Percentiles rank a stretch among this genome's conserved stretches.
Conservation (phyloP, 2,888 invertebrate species). For the Cistogaster globosa region DNA sequence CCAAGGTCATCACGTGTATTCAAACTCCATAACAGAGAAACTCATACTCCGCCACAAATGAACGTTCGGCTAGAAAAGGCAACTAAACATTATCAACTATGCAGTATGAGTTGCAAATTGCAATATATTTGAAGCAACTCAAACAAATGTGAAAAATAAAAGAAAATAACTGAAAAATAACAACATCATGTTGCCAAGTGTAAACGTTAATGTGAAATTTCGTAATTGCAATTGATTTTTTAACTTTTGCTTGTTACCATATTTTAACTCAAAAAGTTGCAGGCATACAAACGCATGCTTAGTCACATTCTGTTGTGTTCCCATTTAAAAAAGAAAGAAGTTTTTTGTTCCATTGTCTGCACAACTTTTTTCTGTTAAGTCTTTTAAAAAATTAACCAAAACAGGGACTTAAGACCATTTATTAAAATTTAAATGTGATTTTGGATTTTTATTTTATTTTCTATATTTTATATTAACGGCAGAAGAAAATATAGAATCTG, state of each 20-base stretch:
- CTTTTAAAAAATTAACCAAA: no score
- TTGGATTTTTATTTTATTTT: no score
- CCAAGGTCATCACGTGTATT: constrained; percentile 64
- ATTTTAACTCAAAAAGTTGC: neutral
- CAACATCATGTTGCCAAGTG: constrained; percentile 56
- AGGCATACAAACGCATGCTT: no score
- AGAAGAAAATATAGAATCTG: no score
- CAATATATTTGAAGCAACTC: neutral
- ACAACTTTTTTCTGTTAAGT: no score
- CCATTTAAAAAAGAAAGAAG: no score
- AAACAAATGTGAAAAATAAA: neutral
- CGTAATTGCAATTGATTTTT: constrained; percentile 48
- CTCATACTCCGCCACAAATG: constrained; percentile 44
- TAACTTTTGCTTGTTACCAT: neutral
- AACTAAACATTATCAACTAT: neutral
- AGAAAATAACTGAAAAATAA: neutral
- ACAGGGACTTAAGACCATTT: no score
- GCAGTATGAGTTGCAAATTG: constrained; percentile 3
- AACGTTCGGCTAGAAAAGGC: constrained; percentile 6
- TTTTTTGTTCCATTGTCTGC: no score
- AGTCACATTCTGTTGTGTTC: no score
- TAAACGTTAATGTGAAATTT: constrained; percentile 53
- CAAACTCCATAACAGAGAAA: constrained; percentile 56
- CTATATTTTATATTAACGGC: no score
- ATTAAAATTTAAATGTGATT: no score